Percentiles rank a stretch among this genome's conserved stretches.
These are phyloP conservation scores for Ametastegia equiseti DNA, from an alignment of 2,888 invertebrate species.

Conservation along the genomic window DNA sequence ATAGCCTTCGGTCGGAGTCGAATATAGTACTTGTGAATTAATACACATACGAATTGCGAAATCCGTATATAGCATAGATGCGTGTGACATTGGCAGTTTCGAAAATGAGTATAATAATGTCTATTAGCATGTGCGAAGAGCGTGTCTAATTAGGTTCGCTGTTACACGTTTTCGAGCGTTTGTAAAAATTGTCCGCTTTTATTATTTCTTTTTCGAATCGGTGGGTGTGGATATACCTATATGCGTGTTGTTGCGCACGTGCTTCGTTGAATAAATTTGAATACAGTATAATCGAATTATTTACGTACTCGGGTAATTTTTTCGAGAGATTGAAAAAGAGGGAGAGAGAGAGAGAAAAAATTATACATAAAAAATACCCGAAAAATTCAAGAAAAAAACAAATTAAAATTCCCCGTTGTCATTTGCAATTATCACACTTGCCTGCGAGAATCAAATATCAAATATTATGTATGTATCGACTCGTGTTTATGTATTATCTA, in stretches of 20 bases:
- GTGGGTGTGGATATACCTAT: not conserved
- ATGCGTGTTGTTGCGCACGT: not conserved
- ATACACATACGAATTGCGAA: too few species aligned
- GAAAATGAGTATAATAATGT: not conserved
- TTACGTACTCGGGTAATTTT: not conserved
- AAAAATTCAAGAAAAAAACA: not conserved
- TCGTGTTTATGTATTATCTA: not conserved
- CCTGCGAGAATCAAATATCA: not conserved
- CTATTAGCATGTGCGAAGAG: not conserved
- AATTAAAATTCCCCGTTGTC: not conserved
- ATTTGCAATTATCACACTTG: not conserved
- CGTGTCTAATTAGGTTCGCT: not conserved
- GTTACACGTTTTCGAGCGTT: too few species aligned
- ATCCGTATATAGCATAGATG: too few species aligned
- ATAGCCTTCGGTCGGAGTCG: too few species aligned
- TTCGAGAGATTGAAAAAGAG: too few species aligned
- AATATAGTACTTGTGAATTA: too few species aligned
- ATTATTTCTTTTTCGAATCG: too few species aligned
- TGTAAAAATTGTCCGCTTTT: too few species aligned
- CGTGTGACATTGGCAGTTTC: not conserved
- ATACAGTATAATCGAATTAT: not conserved
- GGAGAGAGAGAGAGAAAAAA: too few species aligned
- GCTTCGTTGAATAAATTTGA: not conserved
- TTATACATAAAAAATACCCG: not conserved
- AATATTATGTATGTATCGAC: not conserved